phyloP scores from a whole-genome alignment of 2,113 vertebrate genomes.

The Lepisosteus oculatus region DNA sequence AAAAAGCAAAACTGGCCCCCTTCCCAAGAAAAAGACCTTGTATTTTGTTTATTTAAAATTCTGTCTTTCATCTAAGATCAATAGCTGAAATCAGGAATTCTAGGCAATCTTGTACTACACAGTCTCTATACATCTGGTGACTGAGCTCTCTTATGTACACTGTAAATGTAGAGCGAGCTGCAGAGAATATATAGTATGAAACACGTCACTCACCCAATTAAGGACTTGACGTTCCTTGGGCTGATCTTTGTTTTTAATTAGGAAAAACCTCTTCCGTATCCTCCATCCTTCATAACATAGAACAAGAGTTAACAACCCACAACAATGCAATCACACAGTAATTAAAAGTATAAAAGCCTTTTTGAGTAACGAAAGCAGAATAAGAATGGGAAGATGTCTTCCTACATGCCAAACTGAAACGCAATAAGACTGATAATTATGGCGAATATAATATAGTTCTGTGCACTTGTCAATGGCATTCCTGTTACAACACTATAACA shows the following conservation, averaged over 20 bases:
- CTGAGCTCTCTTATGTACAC: too few species aligned
- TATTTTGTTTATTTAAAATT: neutral
- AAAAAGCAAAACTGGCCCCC: neutral
- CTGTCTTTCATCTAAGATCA: too few species aligned
- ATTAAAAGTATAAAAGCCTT: neutral
- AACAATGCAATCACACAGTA: neutral
- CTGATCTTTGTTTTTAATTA: conserved; percentile 92
- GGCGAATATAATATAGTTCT: too few species aligned
- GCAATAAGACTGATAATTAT: too few species aligned
- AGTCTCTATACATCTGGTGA: too few species aligned
- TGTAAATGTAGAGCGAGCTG: too few species aligned
- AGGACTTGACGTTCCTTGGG: conserved; percentile 87
- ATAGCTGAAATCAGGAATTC: too few species aligned
- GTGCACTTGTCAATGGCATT: too few species aligned
- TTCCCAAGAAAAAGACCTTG: neutral
- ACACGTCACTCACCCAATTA: conserved; percentile 81
- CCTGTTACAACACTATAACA: too few species aligned
- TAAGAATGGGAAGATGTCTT: neutral
- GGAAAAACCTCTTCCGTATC: conserved; percentile 92
- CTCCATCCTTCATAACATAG: conserved; percentile 78
- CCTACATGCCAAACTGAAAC: too few species aligned
- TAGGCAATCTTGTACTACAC: too few species aligned
- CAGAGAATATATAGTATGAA: neutral
- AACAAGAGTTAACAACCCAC: neutral
- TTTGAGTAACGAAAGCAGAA: neutral